Percentiles rank a stretch among this genome's conserved stretches.
These are phyloP conservation scores for Polypterus bichir DNA, from an alignment of 2,113 vertebrate species.

Conservation along the genomic window DNA sequence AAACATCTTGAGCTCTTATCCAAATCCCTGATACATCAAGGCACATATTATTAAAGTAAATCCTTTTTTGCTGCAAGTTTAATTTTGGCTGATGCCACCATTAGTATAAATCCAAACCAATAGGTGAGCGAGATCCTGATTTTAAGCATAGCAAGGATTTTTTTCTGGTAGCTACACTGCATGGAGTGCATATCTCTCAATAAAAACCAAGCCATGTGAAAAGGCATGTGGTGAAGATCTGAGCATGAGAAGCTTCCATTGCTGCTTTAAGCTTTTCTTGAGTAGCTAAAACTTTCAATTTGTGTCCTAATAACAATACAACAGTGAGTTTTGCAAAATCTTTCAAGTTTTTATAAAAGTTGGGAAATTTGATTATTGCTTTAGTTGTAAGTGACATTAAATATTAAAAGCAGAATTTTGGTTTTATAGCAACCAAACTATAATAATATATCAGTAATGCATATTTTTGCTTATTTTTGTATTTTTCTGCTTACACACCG, in stretches of 20 bases:
- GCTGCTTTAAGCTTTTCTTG: constrained; percentile 17
- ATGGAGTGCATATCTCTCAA: constrained; percentile 16
- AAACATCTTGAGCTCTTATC: constrained; percentile 67
- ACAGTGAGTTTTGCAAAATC: constrained; percentile 30
- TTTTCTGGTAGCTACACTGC: constrained; percentile 36
- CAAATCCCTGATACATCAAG: constrained; percentile 49
- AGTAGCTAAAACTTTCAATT: constrained; percentile 45
- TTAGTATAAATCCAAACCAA: constrained; percentile 53
- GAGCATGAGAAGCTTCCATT: constrained; percentile 19
- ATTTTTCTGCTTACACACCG: no score
- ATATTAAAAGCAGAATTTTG: constrained; percentile 52
- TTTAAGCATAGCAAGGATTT: constrained; percentile 54
- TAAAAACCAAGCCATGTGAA: no score
- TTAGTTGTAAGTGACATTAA: constrained; percentile 39
- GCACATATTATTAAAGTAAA: constrained; percentile 55
- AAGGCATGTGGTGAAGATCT: constrained; percentile 10
- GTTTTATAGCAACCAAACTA: constrained; percentile 36
- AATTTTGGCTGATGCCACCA: constrained; percentile 52
- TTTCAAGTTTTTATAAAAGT: constrained; percentile 15
- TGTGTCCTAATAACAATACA: constrained; percentile 29
- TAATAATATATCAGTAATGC: no score
- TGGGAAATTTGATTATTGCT: constrained; percentile 31
- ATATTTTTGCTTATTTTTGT: no score
- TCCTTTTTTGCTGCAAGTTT: constrained; percentile 57
- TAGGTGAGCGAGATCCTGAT: constrained; percentile 42